These are phyloP conservation scores for Dichetophora obliterata DNA, from an alignment of 2,888 invertebrate species.

Conservation along the genomic window DNA sequence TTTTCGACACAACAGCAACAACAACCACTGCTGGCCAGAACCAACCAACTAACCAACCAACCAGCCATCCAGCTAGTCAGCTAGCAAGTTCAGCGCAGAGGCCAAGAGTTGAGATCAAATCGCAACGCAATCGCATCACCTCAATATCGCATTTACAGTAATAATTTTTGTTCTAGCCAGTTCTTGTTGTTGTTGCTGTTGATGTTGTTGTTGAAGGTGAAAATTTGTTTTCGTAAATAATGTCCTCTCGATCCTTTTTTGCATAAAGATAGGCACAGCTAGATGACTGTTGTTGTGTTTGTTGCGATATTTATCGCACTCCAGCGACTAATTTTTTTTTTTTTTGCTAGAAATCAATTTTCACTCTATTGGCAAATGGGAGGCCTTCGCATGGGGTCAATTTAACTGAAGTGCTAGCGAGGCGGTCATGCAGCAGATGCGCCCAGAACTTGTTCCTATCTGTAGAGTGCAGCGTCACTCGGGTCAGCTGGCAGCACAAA, in stretches of 20 bases:
- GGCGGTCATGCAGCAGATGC: slow-evolving; percentile 5
- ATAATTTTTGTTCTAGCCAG: slow-evolving; percentile 14
- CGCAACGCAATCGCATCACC: slow-evolving; percentile 34
- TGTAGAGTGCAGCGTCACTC: background rate
- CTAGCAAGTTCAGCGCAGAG: slow-evolving; percentile 28
- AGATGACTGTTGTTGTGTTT: background rate
- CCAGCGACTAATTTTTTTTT: background rate
- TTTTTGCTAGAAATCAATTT: slow-evolving; percentile 31
- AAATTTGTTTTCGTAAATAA: slow-evolving; percentile 31
- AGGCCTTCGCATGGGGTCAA: slow-evolving; percentile 13
- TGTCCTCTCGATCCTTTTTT: slow-evolving; percentile 23
- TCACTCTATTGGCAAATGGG: slow-evolving; percentile 24
- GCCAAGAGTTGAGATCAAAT: slow-evolving; percentile 38
- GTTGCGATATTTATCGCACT: slow-evolving; percentile 30
- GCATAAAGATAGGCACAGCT: slow-evolving; percentile 4
- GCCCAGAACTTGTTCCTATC: background rate
- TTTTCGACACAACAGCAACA: slow-evolving; percentile 23
- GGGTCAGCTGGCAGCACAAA: slow-evolving; percentile 2
- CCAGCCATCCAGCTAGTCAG: slow-evolving; percentile 1
- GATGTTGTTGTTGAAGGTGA: slow-evolving; percentile 16
- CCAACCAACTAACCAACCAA: background rate
- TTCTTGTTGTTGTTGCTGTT: slow-evolving; percentile 24
- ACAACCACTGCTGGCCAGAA: slow-evolving; percentile 24
- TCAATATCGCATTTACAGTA: slow-evolving; percentile 30
- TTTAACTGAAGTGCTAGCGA: background rate